Percentiles rank a stretch among this genome's conserved stretches.
These are phyloP conservation scores for Brachyptera risi DNA, from an alignment of 2,888 invertebrate species.

Conservation along the genomic window DNA sequence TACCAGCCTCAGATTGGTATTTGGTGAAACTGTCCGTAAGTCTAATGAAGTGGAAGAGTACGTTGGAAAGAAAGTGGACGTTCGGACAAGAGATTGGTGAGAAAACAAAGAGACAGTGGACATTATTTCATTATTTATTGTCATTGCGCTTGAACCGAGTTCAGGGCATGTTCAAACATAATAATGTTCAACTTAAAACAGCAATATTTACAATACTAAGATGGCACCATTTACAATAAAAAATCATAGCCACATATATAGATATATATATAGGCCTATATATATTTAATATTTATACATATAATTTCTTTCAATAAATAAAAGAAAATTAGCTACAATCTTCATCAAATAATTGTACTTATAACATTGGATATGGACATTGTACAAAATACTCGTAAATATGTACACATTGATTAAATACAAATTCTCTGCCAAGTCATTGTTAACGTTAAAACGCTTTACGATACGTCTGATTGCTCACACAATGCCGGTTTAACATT, in stretches of 20 bases:
- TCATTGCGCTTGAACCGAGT: slow-evolving; percentile 2
- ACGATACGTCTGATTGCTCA: no score
- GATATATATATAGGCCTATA: neutral
- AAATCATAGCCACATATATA: slow-evolving; percentile 5
- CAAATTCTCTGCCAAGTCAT: no score
- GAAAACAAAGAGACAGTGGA: no score
- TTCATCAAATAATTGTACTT: slow-evolving; percentile 19
- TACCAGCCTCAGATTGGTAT: no score
- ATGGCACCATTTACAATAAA: slow-evolving; percentile 16
- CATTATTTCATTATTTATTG: slow-evolving; percentile 26
- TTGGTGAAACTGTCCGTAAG: no score
- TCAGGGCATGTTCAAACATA: neutral
- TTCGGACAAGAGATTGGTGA: no score
- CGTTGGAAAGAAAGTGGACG: no score
- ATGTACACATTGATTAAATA: neutral
- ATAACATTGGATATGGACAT: slow-evolving; percentile 23
- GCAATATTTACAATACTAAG: slow-evolving; percentile 23
- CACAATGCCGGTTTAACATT: no score
- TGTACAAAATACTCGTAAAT: neutral
- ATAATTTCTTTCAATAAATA: no score
- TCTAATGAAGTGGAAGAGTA: no score
- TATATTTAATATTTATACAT: neutral
- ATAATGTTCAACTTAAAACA: neutral
- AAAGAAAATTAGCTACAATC: slow-evolving; percentile 1
- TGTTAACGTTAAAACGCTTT: no score